Evolutionary conservation across 2,113 vertebrate species (phyloP).

Genomic region (Zingel zingel): DNA sequence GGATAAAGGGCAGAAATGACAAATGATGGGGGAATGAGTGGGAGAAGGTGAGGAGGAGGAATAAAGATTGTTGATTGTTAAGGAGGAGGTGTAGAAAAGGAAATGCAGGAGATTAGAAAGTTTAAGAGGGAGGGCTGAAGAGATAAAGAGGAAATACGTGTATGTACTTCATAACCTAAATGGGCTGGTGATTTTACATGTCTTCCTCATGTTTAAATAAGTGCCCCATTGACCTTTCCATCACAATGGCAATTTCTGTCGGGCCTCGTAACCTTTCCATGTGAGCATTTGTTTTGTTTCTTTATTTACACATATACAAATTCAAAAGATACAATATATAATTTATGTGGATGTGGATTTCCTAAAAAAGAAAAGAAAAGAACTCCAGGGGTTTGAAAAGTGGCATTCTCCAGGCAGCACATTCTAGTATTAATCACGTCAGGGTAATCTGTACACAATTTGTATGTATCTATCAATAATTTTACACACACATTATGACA

Average conservation of each 20-base stretch:
- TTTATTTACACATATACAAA: too few species aligned
- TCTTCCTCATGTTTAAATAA: not conserved
- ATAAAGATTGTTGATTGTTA: slow-evolving; percentile 22
- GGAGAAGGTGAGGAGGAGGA: slow-evolving; percentile 32
- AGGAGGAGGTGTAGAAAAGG: slow-evolving; percentile 21
- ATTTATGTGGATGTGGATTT: too few species aligned
- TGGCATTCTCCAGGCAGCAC: too few species aligned
- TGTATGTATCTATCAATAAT: too few species aligned
- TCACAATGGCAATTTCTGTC: not conserved
- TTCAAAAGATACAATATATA: too few species aligned
- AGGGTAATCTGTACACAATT: too few species aligned
- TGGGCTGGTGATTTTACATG: not conserved
- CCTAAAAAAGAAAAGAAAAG: too few species aligned
- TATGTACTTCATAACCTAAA: not conserved
- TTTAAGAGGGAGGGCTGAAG: not conserved
- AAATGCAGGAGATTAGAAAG: slow-evolving; percentile 1
- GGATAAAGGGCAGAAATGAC: slow-evolving; percentile 56
- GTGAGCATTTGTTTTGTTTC: not conserved
- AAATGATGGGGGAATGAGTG: slow-evolving; percentile 47
- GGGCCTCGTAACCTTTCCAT: not conserved
- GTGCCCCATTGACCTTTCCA: not conserved
- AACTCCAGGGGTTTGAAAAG: too few species aligned
- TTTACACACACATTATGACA: too few species aligned
- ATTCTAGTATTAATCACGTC: too few species aligned
- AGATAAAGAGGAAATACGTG: not conserved